A percentile compares a stretch with the other conserved stretches of the same genome.
These are phyloP conservation scores for Pachypsylla venusta DNA, from an alignment of 1,140 invertebrate genomes.

Conservation along the genomic window DNA sequence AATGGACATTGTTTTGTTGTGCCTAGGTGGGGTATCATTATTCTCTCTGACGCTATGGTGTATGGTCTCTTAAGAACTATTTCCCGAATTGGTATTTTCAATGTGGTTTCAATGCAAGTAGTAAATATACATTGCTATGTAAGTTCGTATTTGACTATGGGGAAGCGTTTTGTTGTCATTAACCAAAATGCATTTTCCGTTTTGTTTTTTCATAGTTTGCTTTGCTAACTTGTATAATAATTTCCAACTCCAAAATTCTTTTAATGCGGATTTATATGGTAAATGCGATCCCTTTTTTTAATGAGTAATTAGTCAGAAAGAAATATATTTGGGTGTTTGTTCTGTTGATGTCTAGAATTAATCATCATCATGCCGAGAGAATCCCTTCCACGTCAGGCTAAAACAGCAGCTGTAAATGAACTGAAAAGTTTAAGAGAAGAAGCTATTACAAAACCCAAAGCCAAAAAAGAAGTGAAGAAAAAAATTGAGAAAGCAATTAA, in stretches of 20 bases:
- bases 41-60: too few species aligned
- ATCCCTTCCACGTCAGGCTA: not conserved
- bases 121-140: not conserved
- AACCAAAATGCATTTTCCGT: not conserved
- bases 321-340: too few species aligned
- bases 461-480: not conserved
- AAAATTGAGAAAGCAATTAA: not conserved
- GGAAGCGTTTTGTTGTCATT: not conserved
- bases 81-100: not conserved
- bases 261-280: too few species aligned
- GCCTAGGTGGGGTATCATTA: too few species aligned
- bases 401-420: not conserved
- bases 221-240: not conserved
- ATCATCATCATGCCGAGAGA: constrained; percentile 2
- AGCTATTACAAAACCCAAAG: not conserved
- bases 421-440: not conserved
- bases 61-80: too few species aligned
- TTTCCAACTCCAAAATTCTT: not conserved
- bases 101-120: not conserved
- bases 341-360: not conserved
- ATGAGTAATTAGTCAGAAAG: too few species aligned
- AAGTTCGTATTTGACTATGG: not conserved
- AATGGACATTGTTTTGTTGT: too few species aligned
- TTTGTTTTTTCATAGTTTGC: not conserved
- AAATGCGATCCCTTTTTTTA: too few species aligned